These are phyloP conservation scores for Aldrovandia affinis DNA, from an alignment of 2,797 vertebrate genomes.

Conservation along the genomic window DNA sequence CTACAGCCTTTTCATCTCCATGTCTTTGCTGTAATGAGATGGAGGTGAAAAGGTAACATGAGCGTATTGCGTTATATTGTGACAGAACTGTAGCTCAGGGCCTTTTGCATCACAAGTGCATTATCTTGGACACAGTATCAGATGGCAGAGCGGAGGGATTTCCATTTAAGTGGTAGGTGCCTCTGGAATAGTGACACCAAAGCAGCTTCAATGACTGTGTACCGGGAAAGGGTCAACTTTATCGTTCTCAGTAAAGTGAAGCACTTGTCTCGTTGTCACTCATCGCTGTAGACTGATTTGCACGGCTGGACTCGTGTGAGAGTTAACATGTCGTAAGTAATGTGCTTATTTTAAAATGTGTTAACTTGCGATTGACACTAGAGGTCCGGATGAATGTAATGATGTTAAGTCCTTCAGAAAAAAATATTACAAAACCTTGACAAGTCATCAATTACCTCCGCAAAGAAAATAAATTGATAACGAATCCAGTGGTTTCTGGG, in stretches of 20 bases:
- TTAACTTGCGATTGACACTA: no score
- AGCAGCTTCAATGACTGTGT: background rate
- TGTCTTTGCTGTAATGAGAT: conserved; percentile 25
- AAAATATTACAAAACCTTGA: no score
- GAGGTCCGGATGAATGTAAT: no score
- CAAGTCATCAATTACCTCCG: conserved; percentile 17
- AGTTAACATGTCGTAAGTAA: background rate
- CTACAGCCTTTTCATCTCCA: no score
- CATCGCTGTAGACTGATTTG: background rate
- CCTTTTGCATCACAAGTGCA: conserved; percentile 10
- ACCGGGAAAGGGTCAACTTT: background rate
- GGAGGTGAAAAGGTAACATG: conserved; percentile 31
- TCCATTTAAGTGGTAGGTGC: conserved; percentile 27
- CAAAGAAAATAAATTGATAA: conserved; percentile 37
- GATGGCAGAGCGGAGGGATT: conserved; percentile 26
- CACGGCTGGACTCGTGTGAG: no score
- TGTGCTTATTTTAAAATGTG: conserved; percentile 8
- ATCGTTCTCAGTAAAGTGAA: background rate
- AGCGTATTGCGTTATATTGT: conserved; percentile 19
- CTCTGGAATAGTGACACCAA: conserved; percentile 21
- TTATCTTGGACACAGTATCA: conserved; percentile 26
- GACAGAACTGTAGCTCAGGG: conserved; percentile 7
- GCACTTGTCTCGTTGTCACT: background rate
- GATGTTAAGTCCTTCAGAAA: no score
- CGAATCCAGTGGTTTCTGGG: conserved; percentile 29